phyloP scores from a whole-genome alignment of 2,797 vertebrate genomes.

The Picus viridis region DNA sequence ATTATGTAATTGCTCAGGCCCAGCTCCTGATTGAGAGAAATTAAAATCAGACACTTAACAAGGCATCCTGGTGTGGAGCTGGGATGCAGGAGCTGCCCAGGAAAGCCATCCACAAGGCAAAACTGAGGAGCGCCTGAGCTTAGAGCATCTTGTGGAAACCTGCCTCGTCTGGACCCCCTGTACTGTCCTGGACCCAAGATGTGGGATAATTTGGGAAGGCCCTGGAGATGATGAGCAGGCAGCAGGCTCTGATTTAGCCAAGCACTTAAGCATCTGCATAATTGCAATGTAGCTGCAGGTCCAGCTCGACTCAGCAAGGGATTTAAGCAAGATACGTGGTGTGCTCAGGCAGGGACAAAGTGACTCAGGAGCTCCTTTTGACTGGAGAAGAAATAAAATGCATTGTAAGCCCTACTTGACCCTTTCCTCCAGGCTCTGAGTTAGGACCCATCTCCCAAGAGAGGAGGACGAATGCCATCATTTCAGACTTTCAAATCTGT shows the following conservation, averaged over 20 bases:
- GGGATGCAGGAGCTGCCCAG: background rate
- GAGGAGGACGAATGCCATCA: background rate
- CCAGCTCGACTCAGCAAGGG: background rate
- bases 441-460: background rate
- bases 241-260: background rate
- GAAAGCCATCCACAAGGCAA: background rate
- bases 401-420: background rate
- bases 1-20: constrained; percentile 35
- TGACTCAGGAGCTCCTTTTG: background rate
- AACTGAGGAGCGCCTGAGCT: background rate
- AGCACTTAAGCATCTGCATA: background rate
- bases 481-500: background rate
- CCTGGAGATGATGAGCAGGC: background rate
- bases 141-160: background rate
- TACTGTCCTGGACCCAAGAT: background rate
- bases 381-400: background rate
- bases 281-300: background rate
- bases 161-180: background rate
- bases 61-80: constrained; percentile 19
- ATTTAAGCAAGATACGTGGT: background rate
- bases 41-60: constrained; percentile 62
- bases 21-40: constrained; percentile 46
- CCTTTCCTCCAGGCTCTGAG: background rate
- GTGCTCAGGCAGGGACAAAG: constrained; percentile 10
- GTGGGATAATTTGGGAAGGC: background rate